phyloP scores from a whole-genome alignment of 2,888 invertebrate species.

The Digitonthophagus gazella region DNA sequence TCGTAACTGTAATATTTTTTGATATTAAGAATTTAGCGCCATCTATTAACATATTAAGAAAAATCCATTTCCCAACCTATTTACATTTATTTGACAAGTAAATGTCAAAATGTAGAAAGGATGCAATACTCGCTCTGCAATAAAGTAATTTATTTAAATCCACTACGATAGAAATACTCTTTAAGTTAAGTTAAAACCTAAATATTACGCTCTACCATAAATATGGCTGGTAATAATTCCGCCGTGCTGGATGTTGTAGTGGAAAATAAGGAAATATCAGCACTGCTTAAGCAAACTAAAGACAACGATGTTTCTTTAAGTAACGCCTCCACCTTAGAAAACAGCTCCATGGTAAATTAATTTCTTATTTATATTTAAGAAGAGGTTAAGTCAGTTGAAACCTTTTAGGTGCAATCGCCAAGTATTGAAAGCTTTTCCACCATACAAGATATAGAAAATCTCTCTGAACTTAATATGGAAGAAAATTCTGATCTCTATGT shows the following conservation, averaged over 20 bases:
- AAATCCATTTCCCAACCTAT: not conserved
- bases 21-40: no score
- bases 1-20: no score
- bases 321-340: slow-evolving; percentile 45
- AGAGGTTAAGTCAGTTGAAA: slow-evolving; percentile 16
- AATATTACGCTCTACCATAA: not conserved
- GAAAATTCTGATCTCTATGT: slow-evolving; percentile 61
- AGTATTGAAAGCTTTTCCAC: slow-evolving; percentile 62
- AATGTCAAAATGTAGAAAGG: not conserved
- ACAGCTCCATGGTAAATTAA: slow-evolving; percentile 43
- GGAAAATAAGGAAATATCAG: slow-evolving; percentile 48
- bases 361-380: slow-evolving; percentile 6
- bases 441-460: slow-evolving; percentile 57
- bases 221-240: slow-evolving; percentile 41
- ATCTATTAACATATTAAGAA: not conserved
- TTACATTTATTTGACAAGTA: not conserved
- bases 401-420: slow-evolving; percentile 56
- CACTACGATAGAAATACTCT: not conserved
- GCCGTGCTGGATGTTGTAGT: slow-evolving; percentile 52
- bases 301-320: slow-evolving; percentile 41
- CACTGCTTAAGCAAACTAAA: slow-evolving; percentile 44
- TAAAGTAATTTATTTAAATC: not conserved
- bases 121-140: not conserved
- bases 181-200: not conserved
- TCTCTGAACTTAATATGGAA: slow-evolving; percentile 56